These are phyloP conservation scores for Siderastrea radians DNA, from an alignment of 92 coral and sea anemone species.

Conservation along the genomic window DNA sequence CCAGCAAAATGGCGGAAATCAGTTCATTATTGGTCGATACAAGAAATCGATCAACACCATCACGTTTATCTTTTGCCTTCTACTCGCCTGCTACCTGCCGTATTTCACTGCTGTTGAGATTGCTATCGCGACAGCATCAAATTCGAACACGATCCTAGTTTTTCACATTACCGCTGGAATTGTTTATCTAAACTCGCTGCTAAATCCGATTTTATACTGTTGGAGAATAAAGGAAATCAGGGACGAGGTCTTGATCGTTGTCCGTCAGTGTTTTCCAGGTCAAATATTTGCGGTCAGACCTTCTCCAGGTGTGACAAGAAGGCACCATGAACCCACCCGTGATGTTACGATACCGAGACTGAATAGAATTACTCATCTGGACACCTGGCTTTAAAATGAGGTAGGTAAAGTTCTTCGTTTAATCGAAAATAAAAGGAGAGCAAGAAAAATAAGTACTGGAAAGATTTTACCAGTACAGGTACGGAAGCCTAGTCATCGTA, in stretches of 20 bases:
- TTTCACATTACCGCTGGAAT: conserved; percentile 22
- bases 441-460: no score
- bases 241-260: conserved; percentile 12
- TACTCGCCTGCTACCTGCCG: conserved; percentile 20
- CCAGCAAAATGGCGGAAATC: not conserved
- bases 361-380: no score
- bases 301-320: not conserved
- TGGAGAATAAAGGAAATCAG: conserved; percentile 56
- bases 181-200: conserved; percentile 47
- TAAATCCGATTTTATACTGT: conserved; percentile 65
- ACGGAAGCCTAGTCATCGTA: no score
- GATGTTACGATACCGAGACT: no score
- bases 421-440: no score
- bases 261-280: not conserved
- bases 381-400: no score
- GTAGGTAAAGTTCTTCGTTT: no score
- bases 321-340: no score
- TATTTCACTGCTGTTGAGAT: not conserved
- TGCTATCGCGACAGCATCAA: no score
- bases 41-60: conserved; percentile 8
- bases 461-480: no score
- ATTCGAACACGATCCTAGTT: not conserved
- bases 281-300: not conserved
- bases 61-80: not conserved
- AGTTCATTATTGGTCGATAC: not conserved